Conservation (phyloP, 2,797 vertebrate genomes). For the Chiloscyllium punctatum region DNA sequence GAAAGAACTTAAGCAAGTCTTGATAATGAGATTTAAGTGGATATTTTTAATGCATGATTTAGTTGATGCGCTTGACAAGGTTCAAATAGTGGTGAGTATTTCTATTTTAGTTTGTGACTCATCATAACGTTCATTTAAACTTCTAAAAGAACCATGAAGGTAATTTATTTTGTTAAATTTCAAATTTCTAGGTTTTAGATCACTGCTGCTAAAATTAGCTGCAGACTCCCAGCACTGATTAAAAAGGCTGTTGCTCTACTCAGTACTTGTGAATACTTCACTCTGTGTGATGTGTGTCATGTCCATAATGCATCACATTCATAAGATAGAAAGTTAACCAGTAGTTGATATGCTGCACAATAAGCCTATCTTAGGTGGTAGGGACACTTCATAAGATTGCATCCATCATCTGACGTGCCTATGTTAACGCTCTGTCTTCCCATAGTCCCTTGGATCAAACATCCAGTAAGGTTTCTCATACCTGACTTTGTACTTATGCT, state of each 20-base stretch:
- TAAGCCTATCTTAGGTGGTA: background rate
- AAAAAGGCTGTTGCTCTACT: background rate
- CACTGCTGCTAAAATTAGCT: background rate
- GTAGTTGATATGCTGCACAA: background rate
- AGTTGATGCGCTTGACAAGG: background rate
- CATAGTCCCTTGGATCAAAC: background rate
- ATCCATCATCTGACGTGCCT: background rate
- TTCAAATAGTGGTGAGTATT: background rate
- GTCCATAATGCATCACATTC: background rate
- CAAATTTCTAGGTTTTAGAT: background rate
- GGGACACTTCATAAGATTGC: background rate
- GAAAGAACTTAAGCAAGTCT: background rate
- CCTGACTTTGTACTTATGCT: background rate
- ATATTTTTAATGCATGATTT: background rate
- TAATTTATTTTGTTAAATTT: background rate
- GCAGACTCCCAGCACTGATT: background rate
- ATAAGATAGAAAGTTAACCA: conserved; percentile 7
- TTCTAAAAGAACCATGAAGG: background rate
- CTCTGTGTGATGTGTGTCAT: background rate
- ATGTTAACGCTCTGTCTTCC: too few relatives aligned
- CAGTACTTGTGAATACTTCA: background rate
- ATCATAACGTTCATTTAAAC: background rate
- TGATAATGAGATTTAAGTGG: background rate
- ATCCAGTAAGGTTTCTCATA: background rate
- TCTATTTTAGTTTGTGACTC: background rate